phyloP scores from a whole-genome alignment of 2,797 vertebrate species.

The Tragopan temminckii region DNA sequence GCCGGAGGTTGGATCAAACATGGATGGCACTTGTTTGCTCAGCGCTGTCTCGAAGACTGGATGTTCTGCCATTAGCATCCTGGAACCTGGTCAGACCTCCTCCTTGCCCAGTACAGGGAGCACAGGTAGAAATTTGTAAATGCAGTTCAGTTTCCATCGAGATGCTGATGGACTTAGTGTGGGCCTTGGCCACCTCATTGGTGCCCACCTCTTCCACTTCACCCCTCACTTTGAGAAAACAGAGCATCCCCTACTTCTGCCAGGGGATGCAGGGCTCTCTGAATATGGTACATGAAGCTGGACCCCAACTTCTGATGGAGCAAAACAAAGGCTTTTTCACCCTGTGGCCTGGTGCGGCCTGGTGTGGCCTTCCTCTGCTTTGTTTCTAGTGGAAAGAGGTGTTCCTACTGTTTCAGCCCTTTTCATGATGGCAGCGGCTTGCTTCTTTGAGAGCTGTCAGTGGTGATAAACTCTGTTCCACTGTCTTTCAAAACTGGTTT shows the following conservation, averaged over 20 bases:
- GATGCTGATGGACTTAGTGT: background rate
- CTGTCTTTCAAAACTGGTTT: conserved; percentile 43
- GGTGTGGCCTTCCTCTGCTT: no score
- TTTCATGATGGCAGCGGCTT: background rate
- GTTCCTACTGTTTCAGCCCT: background rate
- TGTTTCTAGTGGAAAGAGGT: background rate
- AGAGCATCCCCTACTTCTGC: background rate
- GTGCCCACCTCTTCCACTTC: background rate
- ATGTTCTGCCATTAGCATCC: background rate
- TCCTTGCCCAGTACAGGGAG: rapidly evolving
- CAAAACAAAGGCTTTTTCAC: background rate
- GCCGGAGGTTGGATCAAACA: background rate
- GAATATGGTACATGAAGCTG: background rate
- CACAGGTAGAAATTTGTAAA: rapidly evolving
- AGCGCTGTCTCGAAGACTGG: background rate
- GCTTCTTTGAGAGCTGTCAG: background rate
- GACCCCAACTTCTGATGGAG: background rate
- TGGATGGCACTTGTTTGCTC: background rate
- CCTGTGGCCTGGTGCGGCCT: rapidly evolving
- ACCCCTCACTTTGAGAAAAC: background rate
- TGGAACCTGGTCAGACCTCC: rapidly evolving
- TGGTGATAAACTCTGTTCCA: background rate
- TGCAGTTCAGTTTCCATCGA: background rate
- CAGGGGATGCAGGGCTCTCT: background rate
- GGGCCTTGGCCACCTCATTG: background rate